A percentile compares a stretch with the other conserved stretches of the same genome.
Conservation (phyloP, 1,140 invertebrate species). For the Euglossa dilemma region DNA sequence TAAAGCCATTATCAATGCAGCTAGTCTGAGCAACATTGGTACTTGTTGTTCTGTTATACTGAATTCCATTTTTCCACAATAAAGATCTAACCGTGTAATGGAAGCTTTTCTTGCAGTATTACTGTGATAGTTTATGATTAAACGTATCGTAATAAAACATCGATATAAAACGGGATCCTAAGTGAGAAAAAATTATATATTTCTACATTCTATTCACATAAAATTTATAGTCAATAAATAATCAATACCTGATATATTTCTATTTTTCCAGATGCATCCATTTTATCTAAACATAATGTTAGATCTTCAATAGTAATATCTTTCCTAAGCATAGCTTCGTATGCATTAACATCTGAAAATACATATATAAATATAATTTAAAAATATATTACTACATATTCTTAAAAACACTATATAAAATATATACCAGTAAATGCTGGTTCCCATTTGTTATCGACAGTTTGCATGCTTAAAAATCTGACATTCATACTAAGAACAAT, state of each 20-base stretch:
- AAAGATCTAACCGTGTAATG: slow-evolving; percentile 88
- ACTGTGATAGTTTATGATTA: slow-evolving; percentile 86
- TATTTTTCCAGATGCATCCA: slow-evolving; percentile 95
- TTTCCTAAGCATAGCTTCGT: slow-evolving; percentile 89
- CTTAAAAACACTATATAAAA: background rate
- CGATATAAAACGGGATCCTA: slow-evolving; percentile 94
- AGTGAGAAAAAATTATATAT: slow-evolving; percentile 5
- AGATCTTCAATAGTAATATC: slow-evolving; percentile 92
- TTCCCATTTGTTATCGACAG: slow-evolving; percentile 92
- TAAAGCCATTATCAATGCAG: slow-evolving; percentile 86
- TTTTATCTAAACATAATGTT: slow-evolving; percentile 95
- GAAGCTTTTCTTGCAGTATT: slow-evolving; percentile 84
- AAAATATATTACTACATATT: background rate
- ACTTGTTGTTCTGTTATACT: slow-evolving; percentile 92
- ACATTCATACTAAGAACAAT: slow-evolving; percentile 97
- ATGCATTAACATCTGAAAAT: slow-evolving; percentile 74
- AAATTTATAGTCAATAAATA: slow-evolving; percentile 13
- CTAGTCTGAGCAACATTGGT: slow-evolving; percentile 90
- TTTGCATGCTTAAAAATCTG: slow-evolving; percentile 91
- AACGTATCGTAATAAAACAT: slow-evolving; percentile 88
- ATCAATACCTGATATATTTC: slow-evolving; percentile 89
- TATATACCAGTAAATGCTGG: slow-evolving; percentile 90
- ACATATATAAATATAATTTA: slow-evolving; percentile 23
- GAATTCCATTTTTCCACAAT: slow-evolving; percentile 90
- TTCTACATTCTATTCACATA: background rate